Evolutionary conservation across 2,797 vertebrate genomes (phyloP), one percentile per base, ranked within the genome.

Genomic region (Gymnodraco acuticeps): DNA sequence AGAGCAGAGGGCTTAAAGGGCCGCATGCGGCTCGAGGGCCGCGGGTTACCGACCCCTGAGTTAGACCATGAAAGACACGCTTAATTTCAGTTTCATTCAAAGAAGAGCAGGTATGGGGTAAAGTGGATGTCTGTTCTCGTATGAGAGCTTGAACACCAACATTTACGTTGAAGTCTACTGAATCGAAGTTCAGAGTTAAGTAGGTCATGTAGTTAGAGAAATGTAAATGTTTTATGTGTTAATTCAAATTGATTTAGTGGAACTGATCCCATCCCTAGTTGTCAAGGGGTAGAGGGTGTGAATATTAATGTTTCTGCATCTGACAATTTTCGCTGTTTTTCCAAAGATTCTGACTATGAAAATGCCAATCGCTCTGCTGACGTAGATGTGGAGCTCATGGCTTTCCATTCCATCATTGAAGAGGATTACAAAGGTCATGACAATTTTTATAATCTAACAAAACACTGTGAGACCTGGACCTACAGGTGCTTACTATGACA

Each of bases 321-420:
- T 70, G 45, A 86, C 62, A 6, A 53, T 64, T 77, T 12, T 12
- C 16, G 47, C 10, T 70, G 47, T 86, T 75, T 70, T 64, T 59
- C 59, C 10, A 46, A 80, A 96, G 95, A 95, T 85, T 93, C 92
- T 3, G 94, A 95, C 77, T 94, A 94, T 58, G 94, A 95, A 84
- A 95, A 93, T 51, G 90, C 89, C 60, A 95, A 93, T 65, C 92
- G 94, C 55, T 78, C 91, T 2, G 94, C 93, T 42, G 95, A 96
- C 0, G 93, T 95, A 17, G 94, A 94, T 3, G 94, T 95, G 84
- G 93, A 95, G 79, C 94, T 96, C 80, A 95, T 95, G 87, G 95
- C 95, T 56, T 95, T 95, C 82, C 94, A 95, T 90, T 95, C 94
- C 54, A 94, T 95, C 78, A 95, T 95, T 1, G 91, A 87, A 72